Conservation (phyloP, 2,888 invertebrate species). For the Leistus spinibarbis region DNA sequence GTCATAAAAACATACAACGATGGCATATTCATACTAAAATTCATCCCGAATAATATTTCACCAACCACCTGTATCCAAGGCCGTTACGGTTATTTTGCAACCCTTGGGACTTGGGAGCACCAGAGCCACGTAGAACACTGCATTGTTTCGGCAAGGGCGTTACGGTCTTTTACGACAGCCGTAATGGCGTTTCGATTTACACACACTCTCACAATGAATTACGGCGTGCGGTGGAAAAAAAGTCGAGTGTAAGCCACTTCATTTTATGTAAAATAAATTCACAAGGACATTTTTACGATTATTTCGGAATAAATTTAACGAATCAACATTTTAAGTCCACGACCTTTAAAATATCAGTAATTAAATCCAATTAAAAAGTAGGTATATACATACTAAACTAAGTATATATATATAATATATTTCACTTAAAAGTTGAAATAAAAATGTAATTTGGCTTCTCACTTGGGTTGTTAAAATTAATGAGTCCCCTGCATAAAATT, state of each 20-base stretch:
- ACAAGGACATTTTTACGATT: too few relatives aligned
- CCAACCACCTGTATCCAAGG: constrained; percentile 5
- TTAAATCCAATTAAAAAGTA: background rate
- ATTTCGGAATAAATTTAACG: background rate
- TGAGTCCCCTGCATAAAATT: constrained; percentile 17
- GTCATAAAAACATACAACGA: background rate
- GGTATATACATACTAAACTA: background rate
- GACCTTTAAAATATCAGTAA: background rate
- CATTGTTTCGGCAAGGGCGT: background rate
- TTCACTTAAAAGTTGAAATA: background rate
- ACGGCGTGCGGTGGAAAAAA: background rate
- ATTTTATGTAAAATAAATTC: too few relatives aligned
- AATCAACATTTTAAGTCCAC: background rate
- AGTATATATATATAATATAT: too few relatives aligned
- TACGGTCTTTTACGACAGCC: background rate
- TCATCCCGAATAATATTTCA: background rate
- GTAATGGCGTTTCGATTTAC: constrained; percentile 4
- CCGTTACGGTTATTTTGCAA: background rate
- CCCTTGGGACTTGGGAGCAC: background rate
- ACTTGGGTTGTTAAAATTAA: constrained; percentile 9
- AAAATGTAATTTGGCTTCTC: background rate
- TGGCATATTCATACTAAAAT: background rate
- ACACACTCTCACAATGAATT: background rate
- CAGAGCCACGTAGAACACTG: background rate
- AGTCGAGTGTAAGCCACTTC: too few relatives aligned